Base-by-base conservation (phyloP, 1,140 invertebrate species). In the Venturia canescens region DNA sequence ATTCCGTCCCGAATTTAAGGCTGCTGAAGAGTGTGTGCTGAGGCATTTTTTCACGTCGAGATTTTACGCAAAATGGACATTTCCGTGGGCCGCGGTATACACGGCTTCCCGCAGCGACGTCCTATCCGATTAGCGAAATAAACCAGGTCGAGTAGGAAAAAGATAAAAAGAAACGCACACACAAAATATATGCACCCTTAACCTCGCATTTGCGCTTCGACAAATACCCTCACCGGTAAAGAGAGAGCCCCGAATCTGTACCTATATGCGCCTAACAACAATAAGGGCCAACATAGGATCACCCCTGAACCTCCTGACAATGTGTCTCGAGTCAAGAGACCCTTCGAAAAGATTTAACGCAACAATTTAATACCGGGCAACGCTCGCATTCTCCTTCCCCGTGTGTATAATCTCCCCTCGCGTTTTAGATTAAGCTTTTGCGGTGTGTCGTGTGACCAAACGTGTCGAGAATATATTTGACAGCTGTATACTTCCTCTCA, bases 291-390 rank as follows among this genome's bases (percentile, higher is more conserved):
- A 72, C 18, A 50, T 13, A 16, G 44, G 70, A 75, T 75, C 72
- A 75, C 72, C 44, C 48, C 48, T 50, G 70, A 13, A 31, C 15
- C 18, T 50, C 48, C 4, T 23, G 57, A 76, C 74, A 76, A 63
- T 63, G 57, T 63, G 74, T 38, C 29, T 76, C 53, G 74, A 76
- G 57, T 76, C 53, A 76, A 76, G 74, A 76, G 74, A 76, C 74
- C 74, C 74, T 76, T 76, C 57, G 31, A 31, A 53, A 57, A 63
- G 74, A 63, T 76, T 76, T 76, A 76, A 76, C 74, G 74, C 74
- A 76, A 76, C 74, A 63, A 66, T 66, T 66, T 66, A 66, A 66
- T 66, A 66, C 23, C 23, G n/a, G 16, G n/a, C n/a, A 66, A 29
- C 23, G 23, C 2, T 66, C 27, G n/a, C n/a, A 29, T 66, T 66